Conservation (phyloP, 2,888 invertebrate genomes). For the Diaphora mendica region DNA sequence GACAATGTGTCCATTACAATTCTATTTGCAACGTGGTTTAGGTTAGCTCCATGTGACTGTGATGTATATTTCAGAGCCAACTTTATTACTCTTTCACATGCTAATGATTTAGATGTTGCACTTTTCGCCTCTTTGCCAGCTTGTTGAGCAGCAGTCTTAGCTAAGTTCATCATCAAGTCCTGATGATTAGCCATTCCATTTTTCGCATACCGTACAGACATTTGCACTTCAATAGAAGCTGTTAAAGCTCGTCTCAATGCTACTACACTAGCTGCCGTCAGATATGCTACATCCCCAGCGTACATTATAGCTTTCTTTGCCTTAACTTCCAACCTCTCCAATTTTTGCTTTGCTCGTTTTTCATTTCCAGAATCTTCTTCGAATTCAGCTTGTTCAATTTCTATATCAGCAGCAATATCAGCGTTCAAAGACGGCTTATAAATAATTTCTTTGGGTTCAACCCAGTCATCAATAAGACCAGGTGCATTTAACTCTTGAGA, state of each 20-base stretch:
- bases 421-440: slow-evolving; percentile 68
- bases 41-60: slow-evolving; percentile 77
- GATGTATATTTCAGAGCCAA: slow-evolving; percentile 80
- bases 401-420: slow-evolving; percentile 76
- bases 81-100: slow-evolving; percentile 78
- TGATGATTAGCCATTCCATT: slow-evolving; percentile 82
- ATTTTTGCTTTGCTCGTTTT: slow-evolving; percentile 72
- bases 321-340: slow-evolving; percentile 76
- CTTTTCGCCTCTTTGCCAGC: slow-evolving; percentile 82
- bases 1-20: slow-evolving; percentile 81
- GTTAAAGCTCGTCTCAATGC: slow-evolving; percentile 80
- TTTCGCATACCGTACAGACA: slow-evolving; percentile 80
- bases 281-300: slow-evolving; percentile 82
- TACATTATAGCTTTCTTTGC: slow-evolving; percentile 82
- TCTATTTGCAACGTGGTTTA: slow-evolving; percentile 81
- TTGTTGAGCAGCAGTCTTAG: slow-evolving; percentile 82
- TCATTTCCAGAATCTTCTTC: slow-evolving; percentile 71
- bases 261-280: slow-evolving; percentile 81
- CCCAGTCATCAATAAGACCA: slow-evolving; percentile 73
- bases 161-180: slow-evolving; percentile 83
- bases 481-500: slow-evolving; percentile 67
- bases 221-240: slow-evolving; percentile 81
- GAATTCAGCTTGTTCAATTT: slow-evolving; percentile 74
- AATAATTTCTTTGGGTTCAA: slow-evolving; percentile 67
- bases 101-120: slow-evolving; percentile 78